phyloP scores from a whole-genome alignment of 1,140 invertebrate genomes.

The Eriosoma lanigerum region DNA sequence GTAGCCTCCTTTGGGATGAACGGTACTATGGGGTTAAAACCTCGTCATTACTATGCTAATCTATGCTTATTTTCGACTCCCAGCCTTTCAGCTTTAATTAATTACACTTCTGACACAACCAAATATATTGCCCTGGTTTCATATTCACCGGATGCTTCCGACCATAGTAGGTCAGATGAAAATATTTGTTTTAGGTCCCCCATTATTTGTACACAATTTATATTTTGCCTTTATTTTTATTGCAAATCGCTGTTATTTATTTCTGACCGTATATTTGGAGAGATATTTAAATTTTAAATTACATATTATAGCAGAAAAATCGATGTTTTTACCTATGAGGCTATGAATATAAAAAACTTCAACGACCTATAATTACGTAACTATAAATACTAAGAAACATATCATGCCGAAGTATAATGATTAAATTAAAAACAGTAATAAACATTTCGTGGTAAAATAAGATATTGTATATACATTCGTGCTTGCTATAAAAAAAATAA shows the following conservation, averaged over 20 bases:
- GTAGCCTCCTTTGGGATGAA: background rate
- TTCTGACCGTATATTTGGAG: background rate
- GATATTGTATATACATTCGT: background rate
- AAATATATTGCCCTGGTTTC: background rate
- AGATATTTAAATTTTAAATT: background rate
- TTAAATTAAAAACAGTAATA: conserved; percentile 21
- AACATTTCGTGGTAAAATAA: conserved; percentile 9
- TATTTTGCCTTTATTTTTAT: background rate
- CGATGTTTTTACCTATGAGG: no score
- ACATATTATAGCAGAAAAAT: background rate
- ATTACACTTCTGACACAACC: conserved; percentile 37
- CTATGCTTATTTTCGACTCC: conserved; percentile 50
- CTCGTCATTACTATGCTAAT: conserved; percentile 49
- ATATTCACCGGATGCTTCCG: background rate
- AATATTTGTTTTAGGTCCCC: background rate
- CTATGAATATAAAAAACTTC: background rate
- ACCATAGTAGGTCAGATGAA: background rate
- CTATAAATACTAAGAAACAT: no score
- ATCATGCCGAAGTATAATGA: no score
- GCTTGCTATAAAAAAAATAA: no score
- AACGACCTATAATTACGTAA: no score
- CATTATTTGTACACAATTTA: background rate
- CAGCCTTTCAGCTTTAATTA: conserved; percentile 40
- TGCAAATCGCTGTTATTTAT: background rate
- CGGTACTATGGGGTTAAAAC: conserved; percentile 31